These are phyloP conservation scores for Caiman crocodilus DNA, from an alignment of 2,797 vertebrate species.

Conservation along the genomic window DNA sequence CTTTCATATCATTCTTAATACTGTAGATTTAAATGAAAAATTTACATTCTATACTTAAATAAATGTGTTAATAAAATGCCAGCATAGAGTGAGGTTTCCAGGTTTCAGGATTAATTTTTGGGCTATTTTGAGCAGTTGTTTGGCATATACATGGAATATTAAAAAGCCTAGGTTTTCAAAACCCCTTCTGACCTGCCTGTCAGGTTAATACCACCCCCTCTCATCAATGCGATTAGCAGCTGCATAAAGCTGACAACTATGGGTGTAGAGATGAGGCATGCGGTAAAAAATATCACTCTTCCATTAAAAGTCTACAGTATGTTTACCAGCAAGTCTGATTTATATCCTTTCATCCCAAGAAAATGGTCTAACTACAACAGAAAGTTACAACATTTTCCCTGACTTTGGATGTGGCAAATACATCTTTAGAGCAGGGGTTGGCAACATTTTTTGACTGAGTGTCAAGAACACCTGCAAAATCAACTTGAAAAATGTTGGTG, in stretches of 20 bases:
- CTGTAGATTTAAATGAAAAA: not conserved
- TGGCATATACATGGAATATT: not conserved
- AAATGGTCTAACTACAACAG: not conserved
- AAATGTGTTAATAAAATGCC: not conserved
- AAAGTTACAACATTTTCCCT: slow-evolving; percentile 1
- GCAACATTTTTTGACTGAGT: too few species aligned
- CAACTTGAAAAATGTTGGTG: too few species aligned
- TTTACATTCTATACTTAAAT: not conserved
- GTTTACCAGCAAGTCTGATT: not conserved
- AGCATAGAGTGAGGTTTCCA: not conserved
- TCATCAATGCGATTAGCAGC: not conserved
- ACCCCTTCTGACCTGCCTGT: slow-evolving; percentile 14
- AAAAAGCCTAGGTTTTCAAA: not conserved
- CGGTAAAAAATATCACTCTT: not conserved
- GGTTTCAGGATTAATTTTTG: not conserved
- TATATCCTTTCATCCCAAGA: not conserved
- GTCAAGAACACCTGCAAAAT: too few species aligned
- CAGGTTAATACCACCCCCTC: not conserved
- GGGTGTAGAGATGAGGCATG: not conserved
- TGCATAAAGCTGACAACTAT: not conserved
- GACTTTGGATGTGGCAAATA: not conserved
- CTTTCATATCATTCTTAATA: not conserved
- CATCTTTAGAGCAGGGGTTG: not conserved
- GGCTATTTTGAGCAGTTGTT: not conserved
- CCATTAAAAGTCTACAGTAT: not conserved